Conservation (phyloP, 2,888 invertebrate genomes). For the Unio pictorum region DNA sequence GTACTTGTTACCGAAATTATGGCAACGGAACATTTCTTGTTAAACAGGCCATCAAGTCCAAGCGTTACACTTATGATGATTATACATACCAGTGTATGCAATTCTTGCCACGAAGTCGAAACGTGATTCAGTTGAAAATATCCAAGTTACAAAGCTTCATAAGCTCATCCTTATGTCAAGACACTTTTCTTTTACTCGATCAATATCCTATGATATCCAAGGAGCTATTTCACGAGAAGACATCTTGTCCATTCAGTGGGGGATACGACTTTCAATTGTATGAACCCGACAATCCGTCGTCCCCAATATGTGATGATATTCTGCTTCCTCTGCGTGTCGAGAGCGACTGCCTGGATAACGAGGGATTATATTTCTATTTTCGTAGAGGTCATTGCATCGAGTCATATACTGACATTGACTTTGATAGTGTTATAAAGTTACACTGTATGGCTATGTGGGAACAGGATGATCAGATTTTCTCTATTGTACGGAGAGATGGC, state of each 20-base stretch:
- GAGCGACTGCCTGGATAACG: conserved; percentile 27
- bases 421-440: conserved; percentile 18
- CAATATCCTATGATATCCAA: conserved; percentile 31
- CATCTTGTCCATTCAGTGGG: conserved; percentile 23
- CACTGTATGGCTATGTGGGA: conserved; percentile 30
- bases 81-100: conserved; percentile 24
- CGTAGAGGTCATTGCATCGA: conserved; percentile 26
- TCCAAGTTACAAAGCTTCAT: conserved; percentile 11
- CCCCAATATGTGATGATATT: conserved; percentile 31
- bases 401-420: conserved; percentile 14
- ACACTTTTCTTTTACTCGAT: conserved; percentile 23
- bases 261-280: conserved; percentile 35
- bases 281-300: conserved; percentile 9
- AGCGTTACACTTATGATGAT: conserved; percentile 1
- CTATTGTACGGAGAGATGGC: conserved; percentile 31
- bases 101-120: conserved; percentile 23
- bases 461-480: conserved; percentile 23
- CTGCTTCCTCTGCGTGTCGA: conserved; percentile 34
- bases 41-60: conserved; percentile 13
- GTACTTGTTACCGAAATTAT: conserved; percentile 18
- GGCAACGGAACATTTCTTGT: conserved; percentile 24
- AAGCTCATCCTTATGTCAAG: conserved; percentile 18
- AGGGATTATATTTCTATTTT: conserved; percentile 36
- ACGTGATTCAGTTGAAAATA: conserved; percentile 30
- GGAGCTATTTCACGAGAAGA: conserved; percentile 17